A percentile compares a stretch with the other conserved stretches of the same genome.
phyloP scores from a whole-genome alignment of 2,113 vertebrate species.

The Ctenomys sociabilis region DNA sequence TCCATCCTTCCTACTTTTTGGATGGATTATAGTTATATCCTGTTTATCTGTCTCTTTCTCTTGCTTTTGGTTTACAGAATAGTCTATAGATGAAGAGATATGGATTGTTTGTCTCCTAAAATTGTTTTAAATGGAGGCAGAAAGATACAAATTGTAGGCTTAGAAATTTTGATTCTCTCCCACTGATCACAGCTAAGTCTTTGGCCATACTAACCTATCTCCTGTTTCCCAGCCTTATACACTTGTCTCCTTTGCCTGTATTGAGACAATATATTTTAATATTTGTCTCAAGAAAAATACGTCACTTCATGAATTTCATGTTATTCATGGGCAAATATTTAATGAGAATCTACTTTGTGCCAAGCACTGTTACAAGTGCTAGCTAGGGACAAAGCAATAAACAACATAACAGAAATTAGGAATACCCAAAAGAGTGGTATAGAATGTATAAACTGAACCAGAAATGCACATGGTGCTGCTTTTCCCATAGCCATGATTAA shows the following conservation, averaged over 20 bases:
- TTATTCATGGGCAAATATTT: neutral
- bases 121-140: neutral
- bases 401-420: neutral
- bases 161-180: neutral
- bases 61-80: neutral
- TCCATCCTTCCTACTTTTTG: neutral
- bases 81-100: neutral
- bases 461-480: neutral
- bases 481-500: neutral
- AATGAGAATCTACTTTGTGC: constrained; percentile 3
- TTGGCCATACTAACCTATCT: neutral
- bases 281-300: neutral
- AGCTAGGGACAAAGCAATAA: neutral
- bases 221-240: neutral
- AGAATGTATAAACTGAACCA: neutral
- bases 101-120: neutral
- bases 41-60: neutral
- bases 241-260: neutral
- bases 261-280: neutral
- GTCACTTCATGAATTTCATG: neutral
- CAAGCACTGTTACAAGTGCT: neutral
- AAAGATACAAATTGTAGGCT: neutral
- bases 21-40: neutral
- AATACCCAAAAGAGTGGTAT: neutral
- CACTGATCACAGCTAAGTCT: neutral